Percentiles rank a stretch among this genome's conserved stretches.
These are phyloP conservation scores for Parotocinclus haroldoi DNA, from an alignment of 2,797 vertebrate species.

Conservation along the genomic window DNA sequence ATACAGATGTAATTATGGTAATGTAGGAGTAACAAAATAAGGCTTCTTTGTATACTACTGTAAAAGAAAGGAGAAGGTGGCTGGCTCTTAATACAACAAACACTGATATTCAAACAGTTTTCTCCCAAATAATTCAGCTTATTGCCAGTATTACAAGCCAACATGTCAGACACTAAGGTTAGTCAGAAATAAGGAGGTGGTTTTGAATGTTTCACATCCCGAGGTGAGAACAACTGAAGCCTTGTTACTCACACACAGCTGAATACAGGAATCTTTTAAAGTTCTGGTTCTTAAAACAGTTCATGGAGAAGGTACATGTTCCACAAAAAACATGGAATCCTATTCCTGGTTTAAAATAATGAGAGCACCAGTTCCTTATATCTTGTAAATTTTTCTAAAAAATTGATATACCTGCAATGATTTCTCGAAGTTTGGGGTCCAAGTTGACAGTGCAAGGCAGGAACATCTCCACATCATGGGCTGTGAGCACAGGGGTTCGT, in stretches of 20 bases:
- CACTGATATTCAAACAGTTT: conserved; percentile 33
- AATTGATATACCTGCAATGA: conserved; percentile 91
- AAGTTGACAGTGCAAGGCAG: conserved; percentile 96
- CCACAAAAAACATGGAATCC: neutral
- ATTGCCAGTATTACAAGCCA: conserved; percentile 17
- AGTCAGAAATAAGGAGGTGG: conserved; percentile 65
- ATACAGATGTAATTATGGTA: too few species aligned
- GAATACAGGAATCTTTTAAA: conserved; percentile 50
- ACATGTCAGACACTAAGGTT: conserved; percentile 56
- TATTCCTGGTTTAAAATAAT: conserved; percentile 12
- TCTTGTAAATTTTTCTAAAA: too few species aligned
- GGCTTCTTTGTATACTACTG: conserved; percentile 45
- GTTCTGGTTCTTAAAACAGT: conserved; percentile 3
- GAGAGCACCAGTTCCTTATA: neutral
- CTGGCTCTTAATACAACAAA: conserved; percentile 34
- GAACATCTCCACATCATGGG: conserved; percentile 89
- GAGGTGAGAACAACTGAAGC: conserved; percentile 69
- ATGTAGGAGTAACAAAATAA: too few species aligned
- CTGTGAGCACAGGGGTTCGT: conserved; percentile 85
- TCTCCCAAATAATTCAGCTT: conserved; percentile 34
- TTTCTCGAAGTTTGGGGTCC: conserved; percentile 94
- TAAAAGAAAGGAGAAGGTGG: conserved; percentile 35
- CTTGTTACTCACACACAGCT: conserved; percentile 57
- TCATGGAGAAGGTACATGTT: neutral
- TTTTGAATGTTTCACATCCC: conserved; percentile 68